phyloP scores from a whole-genome alignment of 2,888 invertebrate species.

The Papilio demoleus region DNA sequence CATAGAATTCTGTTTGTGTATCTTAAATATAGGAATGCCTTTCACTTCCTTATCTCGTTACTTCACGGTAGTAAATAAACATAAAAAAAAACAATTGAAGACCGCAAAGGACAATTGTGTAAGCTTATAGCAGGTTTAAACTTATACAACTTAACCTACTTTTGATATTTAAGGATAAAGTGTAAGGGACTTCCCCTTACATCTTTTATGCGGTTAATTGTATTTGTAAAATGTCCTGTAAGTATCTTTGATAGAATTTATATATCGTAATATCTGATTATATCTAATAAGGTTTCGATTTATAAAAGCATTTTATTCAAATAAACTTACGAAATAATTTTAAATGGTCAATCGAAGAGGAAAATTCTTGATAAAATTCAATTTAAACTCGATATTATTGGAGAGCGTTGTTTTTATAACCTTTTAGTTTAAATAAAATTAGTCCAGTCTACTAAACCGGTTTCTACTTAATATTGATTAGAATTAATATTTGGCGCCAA shows the following conservation, averaged over 20 bases:
- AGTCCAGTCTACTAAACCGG: too few species aligned
- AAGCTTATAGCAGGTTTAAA: background rate
- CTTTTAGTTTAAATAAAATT: background rate
- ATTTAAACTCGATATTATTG: too few species aligned
- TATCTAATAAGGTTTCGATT: too few species aligned
- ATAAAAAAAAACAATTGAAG: background rate
- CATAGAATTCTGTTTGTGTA: background rate
- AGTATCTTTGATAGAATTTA: too few species aligned
- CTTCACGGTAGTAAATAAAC: background rate
- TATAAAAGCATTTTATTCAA: too few species aligned
- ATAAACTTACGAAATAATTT: too few species aligned
- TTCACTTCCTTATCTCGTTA: slow-evolving; percentile 9
- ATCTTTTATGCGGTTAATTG: background rate
- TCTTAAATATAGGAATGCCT: background rate
- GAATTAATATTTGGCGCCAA: background rate
- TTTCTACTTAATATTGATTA: background rate
- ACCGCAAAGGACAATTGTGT: background rate
- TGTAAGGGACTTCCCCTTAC: background rate
- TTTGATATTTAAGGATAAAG: background rate
- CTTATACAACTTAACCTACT: background rate
- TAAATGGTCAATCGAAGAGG: too few species aligned
- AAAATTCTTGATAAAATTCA: too few species aligned
- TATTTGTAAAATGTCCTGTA: background rate
- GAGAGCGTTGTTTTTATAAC: background rate
- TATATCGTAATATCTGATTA: background rate